phyloP scores from a whole-genome alignment of 2,888 invertebrate species.

The Bhutanitis thaidina region DNA sequence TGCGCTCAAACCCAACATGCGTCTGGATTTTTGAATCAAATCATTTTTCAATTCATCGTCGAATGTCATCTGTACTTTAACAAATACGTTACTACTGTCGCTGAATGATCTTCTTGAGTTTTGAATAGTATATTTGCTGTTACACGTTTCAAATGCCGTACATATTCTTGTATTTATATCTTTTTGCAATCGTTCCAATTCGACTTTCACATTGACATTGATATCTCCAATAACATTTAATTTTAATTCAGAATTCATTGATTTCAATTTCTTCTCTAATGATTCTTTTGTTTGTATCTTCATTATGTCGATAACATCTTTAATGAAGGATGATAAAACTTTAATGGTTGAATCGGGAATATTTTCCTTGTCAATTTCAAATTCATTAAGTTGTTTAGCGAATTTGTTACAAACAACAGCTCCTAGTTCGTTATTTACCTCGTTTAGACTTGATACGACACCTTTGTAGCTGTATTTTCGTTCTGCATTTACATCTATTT shows the following conservation, averaged over 20 bases:
- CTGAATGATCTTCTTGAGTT: constrained; percentile 4
- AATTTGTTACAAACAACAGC: constrained; percentile 34
- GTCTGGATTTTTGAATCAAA: constrained; percentile 11
- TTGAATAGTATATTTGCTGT: constrained; percentile 32
- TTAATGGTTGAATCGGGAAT: constrained; percentile 35
- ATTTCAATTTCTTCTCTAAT: constrained; percentile 24
- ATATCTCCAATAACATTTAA: constrained; percentile 41
- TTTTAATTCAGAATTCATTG: constrained; percentile 27
- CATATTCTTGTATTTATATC: constrained; percentile 40
- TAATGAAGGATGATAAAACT: constrained; percentile 36
- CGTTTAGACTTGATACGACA: constrained; percentile 33
- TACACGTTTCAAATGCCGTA: constrained; percentile 43
- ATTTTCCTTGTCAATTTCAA: constrained; percentile 39
- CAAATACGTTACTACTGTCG: constrained; percentile 29
- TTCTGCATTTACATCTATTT: constrained; percentile 40
- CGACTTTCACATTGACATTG: constrained; percentile 40
- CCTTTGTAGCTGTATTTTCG: constrained; percentile 31
- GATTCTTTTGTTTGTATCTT: constrained; percentile 25
- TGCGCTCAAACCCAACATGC: neutral
- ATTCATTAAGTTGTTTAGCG: constrained; percentile 29
- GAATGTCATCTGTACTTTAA: constrained; percentile 32
- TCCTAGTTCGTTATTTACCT: constrained; percentile 29
- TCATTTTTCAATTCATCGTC: constrained; percentile 35
- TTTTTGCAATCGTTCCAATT: constrained; percentile 42
- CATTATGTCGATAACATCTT: constrained; percentile 26